These are phyloP conservation scores for Saccostrea glomerata DNA, from an alignment of 1,140 invertebrate genomes.

Conservation along the genomic window DNA sequence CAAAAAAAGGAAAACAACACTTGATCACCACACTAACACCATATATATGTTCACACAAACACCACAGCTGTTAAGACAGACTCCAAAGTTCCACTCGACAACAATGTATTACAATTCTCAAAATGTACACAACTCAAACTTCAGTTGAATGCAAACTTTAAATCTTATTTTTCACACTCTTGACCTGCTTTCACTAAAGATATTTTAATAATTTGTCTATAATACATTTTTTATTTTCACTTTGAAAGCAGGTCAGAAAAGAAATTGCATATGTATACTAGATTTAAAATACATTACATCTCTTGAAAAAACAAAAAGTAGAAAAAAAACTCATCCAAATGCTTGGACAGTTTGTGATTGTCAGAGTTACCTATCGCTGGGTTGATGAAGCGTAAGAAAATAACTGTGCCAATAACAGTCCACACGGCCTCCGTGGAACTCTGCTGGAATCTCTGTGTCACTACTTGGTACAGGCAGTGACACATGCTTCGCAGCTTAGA, in stretches of 20 bases:
- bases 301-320: background rate
- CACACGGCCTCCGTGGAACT: constrained; percentile 77
- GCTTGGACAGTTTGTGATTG: background rate
- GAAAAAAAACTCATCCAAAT: constrained; percentile 21
- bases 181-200: constrained; percentile 18
- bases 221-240: background rate
- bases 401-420: constrained; percentile 90
- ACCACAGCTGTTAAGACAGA: constrained; percentile 40
- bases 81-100: background rate
- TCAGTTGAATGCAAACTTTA: background rate
- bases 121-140: background rate
- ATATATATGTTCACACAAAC: constrained; percentile 18
- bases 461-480: constrained; percentile 96
- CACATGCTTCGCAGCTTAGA: constrained; percentile 98
- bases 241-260: constrained; percentile 26
- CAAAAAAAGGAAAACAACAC: background rate
- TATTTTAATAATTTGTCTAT: background rate
- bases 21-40: background rate
- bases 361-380: constrained; percentile 90
- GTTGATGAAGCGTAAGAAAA: constrained; percentile 98
- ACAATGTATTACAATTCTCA: background rate
- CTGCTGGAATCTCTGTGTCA: constrained; percentile 87
- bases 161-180: constrained; percentile 3
- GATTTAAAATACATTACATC: background rate
- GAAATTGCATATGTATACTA: background rate